Evolutionary conservation across 2,113 vertebrate species (phyloP), one percentile per base, ranked within the genome.

Genomic region (Hippolais icterina): DNA sequence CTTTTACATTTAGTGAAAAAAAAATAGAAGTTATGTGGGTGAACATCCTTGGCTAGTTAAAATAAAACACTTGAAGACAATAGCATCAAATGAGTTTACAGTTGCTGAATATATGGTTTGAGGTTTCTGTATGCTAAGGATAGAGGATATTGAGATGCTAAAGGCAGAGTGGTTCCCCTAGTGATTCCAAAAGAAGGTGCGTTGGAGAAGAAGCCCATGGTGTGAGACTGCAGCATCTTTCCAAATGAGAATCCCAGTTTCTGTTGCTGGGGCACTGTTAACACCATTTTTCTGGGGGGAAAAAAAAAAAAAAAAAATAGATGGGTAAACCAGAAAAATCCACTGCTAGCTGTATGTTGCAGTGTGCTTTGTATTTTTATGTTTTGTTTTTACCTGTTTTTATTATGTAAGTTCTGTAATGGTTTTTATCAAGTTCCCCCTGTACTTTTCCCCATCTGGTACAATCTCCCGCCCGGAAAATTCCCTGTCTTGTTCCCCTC

Each of bases 11-110:
- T 21, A 42, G 42, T 70, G 33, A 20, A 27, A 17, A 39, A n/a
- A 11, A 12, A 24, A 15, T 12, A 44, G 4, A 64, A 66, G 3
- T 2, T n/a, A 23, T 47, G 15, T 15, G 5, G 8, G 3, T 2
- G 9, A 46, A 60, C 3, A 35, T 77, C 24, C 6, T 83, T 56
- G 57, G 3, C 10, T 75, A 17, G 13, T 78, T 87, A 68, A 53
- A 6, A 35, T 42, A 71, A 68, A 52, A 56, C 5, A 7, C 24
- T 46, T 52, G 33, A 75, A 78, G 27, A 13, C 15, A 77, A 35
- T 5, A 54, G 17, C 37, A 78, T 25, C 15, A 68, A 33, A 42
- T 52, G 25, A 42, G 3, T 75, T 89, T 63, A 41, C 9, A 24
- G 9, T 53, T 68, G 24, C 10, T 83, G 31, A 88, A 69, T 37